phyloP scores from a whole-genome alignment of 2,797 vertebrate species.

The Thunnus albacares region DNA sequence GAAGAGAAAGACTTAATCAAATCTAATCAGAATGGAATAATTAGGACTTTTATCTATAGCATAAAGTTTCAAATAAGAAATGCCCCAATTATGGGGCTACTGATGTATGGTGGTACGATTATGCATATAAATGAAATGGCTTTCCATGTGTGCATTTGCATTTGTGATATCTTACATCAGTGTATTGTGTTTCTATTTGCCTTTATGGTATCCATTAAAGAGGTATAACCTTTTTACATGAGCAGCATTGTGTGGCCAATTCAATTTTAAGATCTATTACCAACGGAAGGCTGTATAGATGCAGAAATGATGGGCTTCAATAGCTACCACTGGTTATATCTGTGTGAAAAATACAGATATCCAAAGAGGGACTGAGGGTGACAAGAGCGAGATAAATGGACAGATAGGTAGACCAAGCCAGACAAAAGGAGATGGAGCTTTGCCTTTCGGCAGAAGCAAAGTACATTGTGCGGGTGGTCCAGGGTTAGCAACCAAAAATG shows the following conservation, averaged over 20 bases:
- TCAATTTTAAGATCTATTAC: slow-evolving; percentile 31
- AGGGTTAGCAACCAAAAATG: slow-evolving; percentile 53
- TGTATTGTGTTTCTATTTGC: neutral
- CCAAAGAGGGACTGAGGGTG: slow-evolving; percentile 9
- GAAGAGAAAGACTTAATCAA: slow-evolving; percentile 76
- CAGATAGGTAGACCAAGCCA: neutral
- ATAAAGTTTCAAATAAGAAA: slow-evolving; percentile 58
- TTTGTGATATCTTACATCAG: slow-evolving; percentile 16
- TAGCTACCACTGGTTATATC: slow-evolving; percentile 2
- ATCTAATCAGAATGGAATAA: slow-evolving; percentile 74
- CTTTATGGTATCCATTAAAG: slow-evolving; percentile 9
- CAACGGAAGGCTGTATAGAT: neutral
- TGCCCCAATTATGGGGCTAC: slow-evolving; percentile 29
- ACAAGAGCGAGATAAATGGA: slow-evolving; percentile 33
- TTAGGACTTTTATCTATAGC: slow-evolving; percentile 66
- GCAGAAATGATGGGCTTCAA: slow-evolving; percentile 18
- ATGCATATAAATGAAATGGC: slow-evolving; percentile 44
- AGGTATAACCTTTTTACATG: neutral
- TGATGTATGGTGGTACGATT: slow-evolving; percentile 46
- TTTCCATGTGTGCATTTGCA: slow-evolving; percentile 20
- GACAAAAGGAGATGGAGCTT: slow-evolving; percentile 42
- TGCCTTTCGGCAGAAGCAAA: slow-evolving; percentile 26
- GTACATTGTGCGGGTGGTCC: slow-evolving; percentile 30
- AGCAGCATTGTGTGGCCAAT: neutral
- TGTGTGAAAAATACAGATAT: slow-evolving; percentile 21